Percentiles rank a stretch among this genome's conserved stretches.
Evolutionary conservation across 2,797 vertebrate genomes (phyloP).

Genomic region (Mus spretus): DNA sequence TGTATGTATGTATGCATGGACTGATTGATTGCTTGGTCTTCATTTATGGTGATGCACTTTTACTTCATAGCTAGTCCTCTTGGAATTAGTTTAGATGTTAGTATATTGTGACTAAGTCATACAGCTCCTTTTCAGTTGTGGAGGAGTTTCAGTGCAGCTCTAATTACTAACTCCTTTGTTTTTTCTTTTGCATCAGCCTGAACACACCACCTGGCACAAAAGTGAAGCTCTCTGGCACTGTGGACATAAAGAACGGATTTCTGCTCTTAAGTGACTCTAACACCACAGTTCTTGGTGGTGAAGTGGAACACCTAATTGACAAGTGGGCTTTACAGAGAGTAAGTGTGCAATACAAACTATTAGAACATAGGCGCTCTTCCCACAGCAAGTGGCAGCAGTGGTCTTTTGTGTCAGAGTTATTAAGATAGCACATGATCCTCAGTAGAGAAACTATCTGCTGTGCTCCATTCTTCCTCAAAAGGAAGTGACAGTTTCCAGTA

Average conservation of each 20-base stretch:
- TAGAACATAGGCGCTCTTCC: background rate
- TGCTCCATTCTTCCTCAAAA: slow-evolving; percentile 50
- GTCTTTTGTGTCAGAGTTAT: slow-evolving; percentile 47
- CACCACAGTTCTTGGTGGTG: slow-evolving; percentile 95
- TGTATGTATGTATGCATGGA: too few species aligned
- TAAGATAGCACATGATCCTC: background rate
- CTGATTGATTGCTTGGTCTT: background rate
- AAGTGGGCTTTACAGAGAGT: slow-evolving; percentile 99
- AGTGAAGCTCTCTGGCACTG: slow-evolving; percentile 94
- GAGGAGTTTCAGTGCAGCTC: slow-evolving; percentile 67
- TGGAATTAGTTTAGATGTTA: slow-evolving; percentile 30
- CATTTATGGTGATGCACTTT: background rate
- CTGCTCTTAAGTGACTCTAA: slow-evolving; percentile 96
- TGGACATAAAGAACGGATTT: slow-evolving; percentile 96
- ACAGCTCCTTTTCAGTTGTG: background rate
- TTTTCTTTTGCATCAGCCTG: slow-evolving; percentile 85
- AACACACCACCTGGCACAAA: slow-evolving; percentile 99
- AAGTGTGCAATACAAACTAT: slow-evolving; percentile 83
- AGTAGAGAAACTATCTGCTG: slow-evolving; percentile 5
- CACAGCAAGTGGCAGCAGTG: slow-evolving; percentile 35
- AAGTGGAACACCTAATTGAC: slow-evolving; percentile 98
- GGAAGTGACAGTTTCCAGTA: slow-evolving; percentile 27
- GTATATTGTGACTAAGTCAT: slow-evolving; percentile 16
- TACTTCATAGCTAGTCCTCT: background rate
- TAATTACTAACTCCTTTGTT: slow-evolving; percentile 33